These are phyloP conservation scores for Flexamia atlantica DNA, from an alignment of 2,888 invertebrate genomes.

Conservation along the genomic window DNA sequence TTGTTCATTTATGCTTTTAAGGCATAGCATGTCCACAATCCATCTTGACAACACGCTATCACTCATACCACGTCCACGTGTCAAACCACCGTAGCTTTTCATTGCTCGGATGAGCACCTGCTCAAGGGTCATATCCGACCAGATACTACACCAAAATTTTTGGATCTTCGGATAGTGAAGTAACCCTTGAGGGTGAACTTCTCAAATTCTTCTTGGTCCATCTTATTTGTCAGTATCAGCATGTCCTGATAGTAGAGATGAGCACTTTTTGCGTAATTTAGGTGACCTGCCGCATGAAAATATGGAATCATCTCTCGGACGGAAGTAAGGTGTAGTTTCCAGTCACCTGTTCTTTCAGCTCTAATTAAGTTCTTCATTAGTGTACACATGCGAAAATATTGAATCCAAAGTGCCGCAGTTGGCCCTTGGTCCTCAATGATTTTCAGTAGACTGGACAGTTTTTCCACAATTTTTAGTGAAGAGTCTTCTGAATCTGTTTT, in stretches of 20 bases:
- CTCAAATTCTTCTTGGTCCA: constrained; percentile 46
- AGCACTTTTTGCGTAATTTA: constrained; percentile 68
- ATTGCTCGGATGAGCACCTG: constrained; percentile 71
- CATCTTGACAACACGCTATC: constrained; percentile 60
- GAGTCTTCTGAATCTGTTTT: constrained; percentile 19
- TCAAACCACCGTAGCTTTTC: constrained; percentile 71
- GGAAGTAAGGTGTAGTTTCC: constrained; percentile 66
- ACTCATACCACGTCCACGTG: constrained; percentile 64
- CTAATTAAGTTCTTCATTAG: constrained; percentile 53
- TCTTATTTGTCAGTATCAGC: constrained; percentile 37
- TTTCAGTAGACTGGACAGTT: constrained; percentile 32
- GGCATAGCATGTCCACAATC: constrained; percentile 56
- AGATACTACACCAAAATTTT: constrained; percentile 65
- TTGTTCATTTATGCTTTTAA: constrained; percentile 54
- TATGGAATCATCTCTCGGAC: constrained; percentile 66
- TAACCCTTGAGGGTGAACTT: constrained; percentile 59
- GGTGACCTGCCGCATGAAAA: constrained; percentile 69
- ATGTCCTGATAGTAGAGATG: constrained; percentile 69
- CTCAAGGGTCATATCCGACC: constrained; percentile 71
- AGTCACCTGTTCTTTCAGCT: constrained; percentile 66
- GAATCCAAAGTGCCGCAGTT: constrained; percentile 56
- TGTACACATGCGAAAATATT: constrained; percentile 51
- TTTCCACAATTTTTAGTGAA: constrained; percentile 25
- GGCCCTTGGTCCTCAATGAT: constrained; percentile 31
- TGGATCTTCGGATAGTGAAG: constrained; percentile 65